Conservation (phyloP, 2,888 invertebrate species). For the Drosophila aldrichi region DNA sequence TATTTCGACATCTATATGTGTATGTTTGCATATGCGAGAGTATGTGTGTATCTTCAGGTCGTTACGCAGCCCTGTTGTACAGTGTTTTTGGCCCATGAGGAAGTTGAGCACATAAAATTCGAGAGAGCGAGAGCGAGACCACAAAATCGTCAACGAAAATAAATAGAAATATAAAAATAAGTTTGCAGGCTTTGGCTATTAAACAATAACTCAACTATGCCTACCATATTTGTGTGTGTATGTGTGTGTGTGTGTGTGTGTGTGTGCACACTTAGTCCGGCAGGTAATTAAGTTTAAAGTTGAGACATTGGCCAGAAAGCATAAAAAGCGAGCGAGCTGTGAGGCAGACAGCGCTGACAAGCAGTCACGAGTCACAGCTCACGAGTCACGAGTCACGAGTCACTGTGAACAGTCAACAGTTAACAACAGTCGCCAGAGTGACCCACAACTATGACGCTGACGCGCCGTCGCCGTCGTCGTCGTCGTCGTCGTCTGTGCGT, state of each 20-base stretch:
- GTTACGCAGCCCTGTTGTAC: constrained; percentile 21
- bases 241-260: background rate
- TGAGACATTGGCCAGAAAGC: constrained; percentile 40
- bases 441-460: constrained; percentile 65
- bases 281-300: constrained; percentile 73
- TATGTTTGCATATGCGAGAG: constrained; percentile 25
- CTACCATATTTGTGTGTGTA: constrained; percentile 14
- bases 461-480: constrained; percentile 41
- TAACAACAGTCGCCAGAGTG: constrained; percentile 44
- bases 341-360: constrained; percentile 38
- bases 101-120: constrained; percentile 44
- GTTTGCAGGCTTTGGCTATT: constrained; percentile 44
- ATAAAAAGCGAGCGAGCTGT: constrained; percentile 52
- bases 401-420: constrained; percentile 8
- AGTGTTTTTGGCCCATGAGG: constrained; percentile 60
- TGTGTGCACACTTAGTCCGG: constrained; percentile 19
- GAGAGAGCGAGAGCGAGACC: constrained; percentile 12
- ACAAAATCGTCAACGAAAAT: constrained; percentile 31
- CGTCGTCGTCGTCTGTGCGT: constrained; percentile 67
- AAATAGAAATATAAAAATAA: constrained; percentile 31
- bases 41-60: constrained; percentile 13
- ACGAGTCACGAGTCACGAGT: constrained; percentile 20
- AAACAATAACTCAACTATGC: constrained; percentile 53
- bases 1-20: constrained; percentile 34
- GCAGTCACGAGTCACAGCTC: constrained; percentile 20